Evolutionary conservation across 1,140 invertebrate species (phyloP).

Genomic region (Maconellicoccus hirsutus): DNA sequence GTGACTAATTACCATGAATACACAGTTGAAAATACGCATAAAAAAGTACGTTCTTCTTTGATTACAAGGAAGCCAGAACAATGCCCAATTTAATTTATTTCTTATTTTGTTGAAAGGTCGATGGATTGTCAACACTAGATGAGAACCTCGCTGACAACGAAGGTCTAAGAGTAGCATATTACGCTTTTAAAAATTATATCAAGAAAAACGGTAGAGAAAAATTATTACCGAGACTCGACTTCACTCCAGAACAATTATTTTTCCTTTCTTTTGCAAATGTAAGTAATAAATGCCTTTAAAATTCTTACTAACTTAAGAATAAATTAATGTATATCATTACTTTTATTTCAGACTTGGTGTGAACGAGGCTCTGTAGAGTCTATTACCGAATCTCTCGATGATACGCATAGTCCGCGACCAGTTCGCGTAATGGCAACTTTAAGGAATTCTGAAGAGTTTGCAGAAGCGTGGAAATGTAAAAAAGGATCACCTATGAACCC

Average conservation of each 20-base stretch:
- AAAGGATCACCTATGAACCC: constrained; percentile 72
- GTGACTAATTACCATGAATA: background rate
- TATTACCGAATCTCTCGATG: constrained; percentile 14
- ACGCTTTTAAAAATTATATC: constrained; percentile 38
- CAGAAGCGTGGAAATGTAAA: constrained; percentile 64
- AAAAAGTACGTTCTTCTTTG: background rate
- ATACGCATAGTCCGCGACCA: constrained; percentile 57
- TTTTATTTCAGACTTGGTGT: constrained; percentile 24
- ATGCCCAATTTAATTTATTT: background rate
- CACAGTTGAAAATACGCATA: background rate
- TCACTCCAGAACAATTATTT: constrained; percentile 46
- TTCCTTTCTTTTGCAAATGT: constrained; percentile 45
- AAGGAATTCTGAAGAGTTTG: constrained; percentile 76
- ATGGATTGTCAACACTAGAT: constrained; percentile 43
- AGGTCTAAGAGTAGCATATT: constrained; percentile 48
- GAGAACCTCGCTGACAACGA: constrained; percentile 62
- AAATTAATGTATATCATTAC: background rate
- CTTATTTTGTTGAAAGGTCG: constrained; percentile 32
- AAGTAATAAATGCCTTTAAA: no score
- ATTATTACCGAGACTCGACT: constrained; percentile 45
- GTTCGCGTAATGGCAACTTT: constrained; percentile 68
- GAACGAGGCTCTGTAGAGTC: constrained; percentile 22
- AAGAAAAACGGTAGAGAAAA: constrained; percentile 42
- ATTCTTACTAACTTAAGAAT: no score
- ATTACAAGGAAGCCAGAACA: background rate